Evolutionary conservation across 2,888 invertebrate species (phyloP), one percentile per base, ranked within the genome.

Genomic region (Ophion obscuratus): DNA sequence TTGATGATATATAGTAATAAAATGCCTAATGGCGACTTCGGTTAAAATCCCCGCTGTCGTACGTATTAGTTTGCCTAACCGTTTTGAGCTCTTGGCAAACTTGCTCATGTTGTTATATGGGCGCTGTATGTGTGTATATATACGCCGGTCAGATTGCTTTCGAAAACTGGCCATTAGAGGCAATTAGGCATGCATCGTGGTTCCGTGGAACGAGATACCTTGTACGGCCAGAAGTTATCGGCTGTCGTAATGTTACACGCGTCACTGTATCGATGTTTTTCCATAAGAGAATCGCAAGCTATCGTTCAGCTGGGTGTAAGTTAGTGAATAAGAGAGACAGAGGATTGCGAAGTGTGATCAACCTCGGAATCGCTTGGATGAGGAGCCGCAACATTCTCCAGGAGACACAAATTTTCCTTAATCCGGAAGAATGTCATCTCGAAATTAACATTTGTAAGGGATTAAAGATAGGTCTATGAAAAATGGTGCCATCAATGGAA

Each of bases 131-230:
- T 66, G 53, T 76, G 47, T 57, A 20, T 53, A 9, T 27, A n/a
- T 17, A 70, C 53, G 66, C 40, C 82, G 77, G 83, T 14, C 83
- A 75, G 66, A 79, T 88, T 85, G 87, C 89, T 91, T 91, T 92
- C 90, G 88, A 91, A 91, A 91, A 91, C 87, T 87, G 85, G 88
- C 88, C 88, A 92, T 92, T 91, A 90, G 87, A 84, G 85, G 89
- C 89, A 89, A 91, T 92, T 92, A 91, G 92, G 89, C 89, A 91
- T 91, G 92, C 91, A 90, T 90, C 91, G 90, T 91, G 89, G 90
- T 87, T 84, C 78, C 73, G 87, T 83, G 83, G 86, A 89, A 87
- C 87, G 79, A 88, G 88, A 90, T 89, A 80, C 90, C 89, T 85
- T 91, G 90, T 88, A 91, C 89, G 91, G 90, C 31, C 85, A 87